phyloP scores from a whole-genome alignment of 2,888 invertebrate genomes.

The Belgica antarctica region DNA sequence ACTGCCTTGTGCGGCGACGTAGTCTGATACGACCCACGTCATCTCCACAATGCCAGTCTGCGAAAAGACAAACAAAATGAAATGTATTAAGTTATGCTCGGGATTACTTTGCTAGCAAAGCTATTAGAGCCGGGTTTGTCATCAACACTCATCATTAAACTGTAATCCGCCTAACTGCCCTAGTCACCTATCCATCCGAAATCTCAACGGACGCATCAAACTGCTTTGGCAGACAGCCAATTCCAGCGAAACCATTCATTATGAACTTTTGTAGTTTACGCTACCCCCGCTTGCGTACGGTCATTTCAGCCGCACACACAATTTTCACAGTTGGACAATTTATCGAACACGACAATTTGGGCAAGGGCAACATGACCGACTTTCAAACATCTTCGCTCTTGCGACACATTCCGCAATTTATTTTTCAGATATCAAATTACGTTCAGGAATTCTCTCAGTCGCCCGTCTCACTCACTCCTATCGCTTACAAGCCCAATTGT shows the following conservation, averaged over 20 bases:
- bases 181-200: too few species aligned
- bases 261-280: too few species aligned
- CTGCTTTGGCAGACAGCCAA: too few species aligned
- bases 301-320: too few species aligned
- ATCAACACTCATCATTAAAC: background rate
- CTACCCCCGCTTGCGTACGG: too few species aligned
- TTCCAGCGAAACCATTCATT: too few species aligned
- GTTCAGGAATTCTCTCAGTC: constrained; percentile 17
- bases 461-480: background rate
- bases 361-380: too few species aligned
- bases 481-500: background rate
- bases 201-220: too few species aligned
- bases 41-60: constrained; percentile 79
- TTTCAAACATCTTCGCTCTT: background rate
- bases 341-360: too few species aligned
- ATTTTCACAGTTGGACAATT: too few species aligned
- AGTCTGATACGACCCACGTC: constrained; percentile 89
- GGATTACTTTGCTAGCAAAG: background rate
- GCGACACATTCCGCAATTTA: background rate
- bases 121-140: too few species aligned
- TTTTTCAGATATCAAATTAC: constrained; percentile 26
- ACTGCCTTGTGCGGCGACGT: constrained; percentile 68
- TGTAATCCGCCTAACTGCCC: too few species aligned
- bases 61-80: constrained; percentile 43
- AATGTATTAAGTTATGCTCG: background rate